These are phyloP conservation scores for Crypturellus tataupa DNA, from an alignment of 2,797 vertebrate species.

Conservation along the genomic window DNA sequence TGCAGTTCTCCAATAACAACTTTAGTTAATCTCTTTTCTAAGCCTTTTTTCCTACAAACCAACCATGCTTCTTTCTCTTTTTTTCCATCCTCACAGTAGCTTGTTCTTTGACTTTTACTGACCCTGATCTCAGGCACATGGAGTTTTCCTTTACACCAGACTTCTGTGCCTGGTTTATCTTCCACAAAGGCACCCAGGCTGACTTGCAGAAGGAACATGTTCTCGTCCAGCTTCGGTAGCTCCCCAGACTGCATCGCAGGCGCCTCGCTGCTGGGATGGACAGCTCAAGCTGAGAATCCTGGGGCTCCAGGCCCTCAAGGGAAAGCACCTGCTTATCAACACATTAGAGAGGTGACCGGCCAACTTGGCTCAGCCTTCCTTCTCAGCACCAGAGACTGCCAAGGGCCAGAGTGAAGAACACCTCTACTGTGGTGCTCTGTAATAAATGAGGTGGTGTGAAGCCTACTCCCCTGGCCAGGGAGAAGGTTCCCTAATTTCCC, in stretches of 20 bases:
- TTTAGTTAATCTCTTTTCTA: background rate
- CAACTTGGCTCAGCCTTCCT: background rate
- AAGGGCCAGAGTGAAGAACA: background rate
- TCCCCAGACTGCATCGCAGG: background rate
- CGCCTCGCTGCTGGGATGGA: background rate
- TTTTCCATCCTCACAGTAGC: background rate
- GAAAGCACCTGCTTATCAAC: background rate
- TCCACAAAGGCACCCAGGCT: background rate
- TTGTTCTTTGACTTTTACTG: background rate
- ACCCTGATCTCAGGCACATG: background rate
- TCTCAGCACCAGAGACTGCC: background rate
- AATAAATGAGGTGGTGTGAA: background rate
- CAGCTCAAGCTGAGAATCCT: background rate
- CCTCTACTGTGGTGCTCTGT: background rate
- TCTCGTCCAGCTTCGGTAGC: background rate
- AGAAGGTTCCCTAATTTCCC: background rate
- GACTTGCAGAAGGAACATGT: background rate
- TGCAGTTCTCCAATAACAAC: background rate
- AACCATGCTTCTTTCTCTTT: background rate
- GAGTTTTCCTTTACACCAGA: background rate
- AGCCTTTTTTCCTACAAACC: background rate
- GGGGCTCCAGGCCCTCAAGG: background rate
- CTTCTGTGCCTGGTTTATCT: background rate
- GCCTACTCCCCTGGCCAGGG: background rate
- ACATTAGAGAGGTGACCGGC: fast-evolving